These are phyloP conservation scores for Microctonus aethiopoides DNA, from an alignment of 2,888 invertebrate genomes.

Conservation along the genomic window DNA sequence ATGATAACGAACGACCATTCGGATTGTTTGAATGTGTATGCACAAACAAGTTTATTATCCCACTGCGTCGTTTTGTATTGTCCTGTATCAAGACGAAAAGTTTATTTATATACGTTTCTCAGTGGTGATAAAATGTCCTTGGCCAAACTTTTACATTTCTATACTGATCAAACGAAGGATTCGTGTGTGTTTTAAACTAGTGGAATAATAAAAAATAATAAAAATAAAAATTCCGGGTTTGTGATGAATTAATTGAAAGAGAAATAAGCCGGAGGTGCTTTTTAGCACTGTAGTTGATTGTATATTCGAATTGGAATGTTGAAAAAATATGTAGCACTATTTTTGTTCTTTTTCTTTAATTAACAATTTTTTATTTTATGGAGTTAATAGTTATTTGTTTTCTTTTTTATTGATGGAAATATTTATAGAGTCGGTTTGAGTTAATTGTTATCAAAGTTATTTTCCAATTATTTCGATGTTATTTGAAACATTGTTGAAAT, in stretches of 20 bases:
- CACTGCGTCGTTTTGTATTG: conserved; percentile 1
- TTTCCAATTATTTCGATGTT: too few species aligned
- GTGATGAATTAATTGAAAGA: background rate
- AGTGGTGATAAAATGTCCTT: background rate
- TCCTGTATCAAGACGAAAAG: conserved; percentile 6
- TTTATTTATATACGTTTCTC: conserved; percentile 2
- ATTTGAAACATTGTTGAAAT: too few species aligned
- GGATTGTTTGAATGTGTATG: background rate
- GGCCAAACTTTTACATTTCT: background rate
- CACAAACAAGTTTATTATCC: conserved; percentile 13
- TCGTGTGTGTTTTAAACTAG: background rate
- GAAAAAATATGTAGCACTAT: too few species aligned
- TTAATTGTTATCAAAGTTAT: too few species aligned
- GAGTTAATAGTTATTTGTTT: too few species aligned
- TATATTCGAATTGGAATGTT: too few species aligned
- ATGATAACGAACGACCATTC: background rate
- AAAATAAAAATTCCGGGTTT: background rate
- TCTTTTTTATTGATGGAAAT: too few species aligned
- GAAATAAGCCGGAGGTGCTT: too few species aligned
- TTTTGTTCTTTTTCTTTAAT: too few species aligned
- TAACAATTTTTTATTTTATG: too few species aligned
- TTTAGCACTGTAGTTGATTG: too few species aligned
- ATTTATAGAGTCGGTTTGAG: too few species aligned
- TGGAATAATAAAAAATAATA: background rate
- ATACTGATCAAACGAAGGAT: background rate